Conservation (phyloP, 2,888 invertebrate genomes). For the Andrena haemorrhoa region DNA sequence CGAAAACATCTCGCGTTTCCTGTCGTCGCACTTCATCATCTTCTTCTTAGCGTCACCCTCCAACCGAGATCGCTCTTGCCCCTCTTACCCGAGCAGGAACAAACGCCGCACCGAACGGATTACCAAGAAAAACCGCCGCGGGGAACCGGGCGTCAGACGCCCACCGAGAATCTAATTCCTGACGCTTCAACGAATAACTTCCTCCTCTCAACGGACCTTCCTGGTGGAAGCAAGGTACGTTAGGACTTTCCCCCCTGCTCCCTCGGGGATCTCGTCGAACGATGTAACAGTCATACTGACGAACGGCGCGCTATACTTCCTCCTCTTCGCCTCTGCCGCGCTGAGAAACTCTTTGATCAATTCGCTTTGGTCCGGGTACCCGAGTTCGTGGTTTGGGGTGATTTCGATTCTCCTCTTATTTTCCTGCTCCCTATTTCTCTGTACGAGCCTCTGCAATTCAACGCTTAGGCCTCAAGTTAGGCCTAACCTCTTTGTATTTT, state of each 20-base stretch:
- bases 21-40: conserved; percentile 83
- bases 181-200: neutral
- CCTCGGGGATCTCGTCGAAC: neutral
- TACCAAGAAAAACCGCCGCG: neutral
- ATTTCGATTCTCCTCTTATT: neutral
- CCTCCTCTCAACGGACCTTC: conserved; percentile 1
- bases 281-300: conserved; percentile 18
- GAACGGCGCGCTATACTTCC: neutral
- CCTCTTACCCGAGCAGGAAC: too few species aligned
- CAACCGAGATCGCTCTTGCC: neutral
- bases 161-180: conserved; percentile 12
- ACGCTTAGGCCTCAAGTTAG: too few species aligned
- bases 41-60: neutral
- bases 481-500: neutral
- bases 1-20: conserved; percentile 81
- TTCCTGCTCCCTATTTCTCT: too few species aligned
- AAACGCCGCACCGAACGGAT: neutral
- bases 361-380: neutral
- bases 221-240: neutral
- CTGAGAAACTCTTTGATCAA: neutral
- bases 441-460: too few species aligned
- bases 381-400: neutral
- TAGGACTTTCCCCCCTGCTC: neutral
- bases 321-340: neutral
- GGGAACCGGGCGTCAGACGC: neutral